phyloP scores from a whole-genome alignment of 2,113 vertebrate species.

The Xiphias gladius region DNA sequence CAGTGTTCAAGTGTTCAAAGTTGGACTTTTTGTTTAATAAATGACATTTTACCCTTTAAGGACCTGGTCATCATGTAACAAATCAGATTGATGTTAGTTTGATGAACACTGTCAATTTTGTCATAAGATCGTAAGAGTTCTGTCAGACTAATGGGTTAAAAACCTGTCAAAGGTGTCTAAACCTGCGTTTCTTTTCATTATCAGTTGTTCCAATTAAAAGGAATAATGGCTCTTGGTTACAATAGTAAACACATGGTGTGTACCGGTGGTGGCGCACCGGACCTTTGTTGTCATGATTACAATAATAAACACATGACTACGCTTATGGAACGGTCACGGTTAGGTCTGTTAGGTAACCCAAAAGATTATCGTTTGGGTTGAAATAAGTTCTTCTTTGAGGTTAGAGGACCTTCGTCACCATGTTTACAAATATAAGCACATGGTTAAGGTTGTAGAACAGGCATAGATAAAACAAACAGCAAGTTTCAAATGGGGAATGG shows the following conservation, averaged over 20 bases:
- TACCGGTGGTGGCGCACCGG: too few species aligned
- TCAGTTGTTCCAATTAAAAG: too few species aligned
- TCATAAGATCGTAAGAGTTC: neutral
- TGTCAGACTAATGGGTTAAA: neutral
- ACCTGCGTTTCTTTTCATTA: neutral
- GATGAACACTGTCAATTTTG: neutral
- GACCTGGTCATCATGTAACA: neutral
- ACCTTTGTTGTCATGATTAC: too few species aligned
- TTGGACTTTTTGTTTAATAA: neutral
- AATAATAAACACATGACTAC: neutral
- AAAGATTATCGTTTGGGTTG: too few species aligned
- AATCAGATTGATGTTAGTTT: neutral
- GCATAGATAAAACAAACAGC: too few species aligned
- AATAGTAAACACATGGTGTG: neutral
- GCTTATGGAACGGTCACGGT: too few species aligned
- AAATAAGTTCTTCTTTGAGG: too few species aligned
- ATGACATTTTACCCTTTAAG: neutral
- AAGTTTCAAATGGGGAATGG: too few species aligned
- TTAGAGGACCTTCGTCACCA: neutral
- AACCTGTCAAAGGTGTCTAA: neutral
- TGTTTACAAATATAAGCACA: neutral
- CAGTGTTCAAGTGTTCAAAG: neutral
- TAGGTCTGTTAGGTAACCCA: too few species aligned
- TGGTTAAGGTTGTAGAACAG: too few species aligned
- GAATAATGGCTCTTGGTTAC: too few species aligned